Conservation (phyloP, 2,888 invertebrate species). For the Sphaerophoria rueppellii region DNA sequence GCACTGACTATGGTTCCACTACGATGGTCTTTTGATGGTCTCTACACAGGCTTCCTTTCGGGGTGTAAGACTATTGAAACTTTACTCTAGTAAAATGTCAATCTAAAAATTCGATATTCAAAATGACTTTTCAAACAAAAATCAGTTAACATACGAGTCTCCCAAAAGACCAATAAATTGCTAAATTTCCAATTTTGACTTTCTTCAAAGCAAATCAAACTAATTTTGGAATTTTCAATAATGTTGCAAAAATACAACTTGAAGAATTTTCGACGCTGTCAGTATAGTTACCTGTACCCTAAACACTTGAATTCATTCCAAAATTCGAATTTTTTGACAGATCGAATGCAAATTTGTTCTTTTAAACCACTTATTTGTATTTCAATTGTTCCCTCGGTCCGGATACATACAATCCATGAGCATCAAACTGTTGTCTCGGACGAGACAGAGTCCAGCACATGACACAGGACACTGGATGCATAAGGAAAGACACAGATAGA, state of each 20-base stretch:
- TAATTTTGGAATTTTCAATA: conserved; percentile 50
- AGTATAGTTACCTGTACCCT: neutral
- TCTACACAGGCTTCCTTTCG: no score
- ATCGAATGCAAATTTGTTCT: conserved; percentile 56
- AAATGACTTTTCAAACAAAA: no score
- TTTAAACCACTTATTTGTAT: conserved; percentile 32
- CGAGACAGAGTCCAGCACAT: conserved; percentile 28
- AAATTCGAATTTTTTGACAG: conserved; percentile 10
- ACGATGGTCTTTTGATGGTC: no score
- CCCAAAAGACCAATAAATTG: no score
- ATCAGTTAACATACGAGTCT: no score
- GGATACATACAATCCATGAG: conserved; percentile 18
- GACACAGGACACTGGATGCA: no score
- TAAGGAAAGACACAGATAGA: neutral
- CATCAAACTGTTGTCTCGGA: conserved; percentile 19
- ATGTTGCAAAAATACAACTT: conserved; percentile 46
- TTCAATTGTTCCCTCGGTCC: conserved; percentile 1
- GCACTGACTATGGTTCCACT: no score
- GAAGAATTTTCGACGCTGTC: conserved; percentile 30
- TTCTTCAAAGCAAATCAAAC: no score
- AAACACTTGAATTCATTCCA: neutral
- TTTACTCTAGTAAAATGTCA: no score
- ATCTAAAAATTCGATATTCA: no score
- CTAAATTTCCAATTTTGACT: no score
- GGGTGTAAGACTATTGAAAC: no score